phyloP scores from a whole-genome alignment of 2,797 vertebrate species.

The Pteronotus mesoamericanus region DNA sequence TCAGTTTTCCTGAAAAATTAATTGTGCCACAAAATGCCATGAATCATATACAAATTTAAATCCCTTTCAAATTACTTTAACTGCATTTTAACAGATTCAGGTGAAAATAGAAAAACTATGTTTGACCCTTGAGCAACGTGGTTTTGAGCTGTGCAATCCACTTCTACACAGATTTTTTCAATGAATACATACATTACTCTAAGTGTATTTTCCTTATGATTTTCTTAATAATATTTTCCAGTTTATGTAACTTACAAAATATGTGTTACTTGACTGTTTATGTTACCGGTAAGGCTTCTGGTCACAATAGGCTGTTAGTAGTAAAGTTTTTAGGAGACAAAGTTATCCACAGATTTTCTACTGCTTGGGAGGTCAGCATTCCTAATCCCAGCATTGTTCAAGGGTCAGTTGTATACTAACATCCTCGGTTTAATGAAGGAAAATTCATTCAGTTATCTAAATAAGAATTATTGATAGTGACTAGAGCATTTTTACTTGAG shows the following conservation, averaged over 20 bases:
- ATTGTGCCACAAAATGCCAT: neutral
- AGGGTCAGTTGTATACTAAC: neutral
- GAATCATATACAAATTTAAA: neutral
- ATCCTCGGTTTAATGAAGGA: neutral
- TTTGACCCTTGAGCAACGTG: neutral
- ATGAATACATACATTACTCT: neutral
- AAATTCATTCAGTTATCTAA: neutral
- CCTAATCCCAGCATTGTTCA: neutral
- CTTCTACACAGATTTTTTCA: neutral
- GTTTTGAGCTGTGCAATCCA: neutral
- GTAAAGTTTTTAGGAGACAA: neutral
- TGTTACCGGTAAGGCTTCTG: neutral
- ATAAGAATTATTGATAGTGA: neutral
- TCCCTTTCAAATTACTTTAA: neutral
- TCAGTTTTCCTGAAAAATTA: slow-evolving; percentile 28
- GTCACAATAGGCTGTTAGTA: neutral
- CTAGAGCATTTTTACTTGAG: neutral
- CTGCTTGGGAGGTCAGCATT: neutral
- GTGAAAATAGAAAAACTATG: neutral
- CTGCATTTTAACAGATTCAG: neutral
- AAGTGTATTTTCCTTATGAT: neutral
- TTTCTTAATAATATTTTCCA: neutral
- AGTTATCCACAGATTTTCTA: neutral
- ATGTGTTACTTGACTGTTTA: neutral
- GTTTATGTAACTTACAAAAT: neutral